phyloP scores from a whole-genome alignment of 2,888 invertebrate species.

The Mythimna loreyi region DNA sequence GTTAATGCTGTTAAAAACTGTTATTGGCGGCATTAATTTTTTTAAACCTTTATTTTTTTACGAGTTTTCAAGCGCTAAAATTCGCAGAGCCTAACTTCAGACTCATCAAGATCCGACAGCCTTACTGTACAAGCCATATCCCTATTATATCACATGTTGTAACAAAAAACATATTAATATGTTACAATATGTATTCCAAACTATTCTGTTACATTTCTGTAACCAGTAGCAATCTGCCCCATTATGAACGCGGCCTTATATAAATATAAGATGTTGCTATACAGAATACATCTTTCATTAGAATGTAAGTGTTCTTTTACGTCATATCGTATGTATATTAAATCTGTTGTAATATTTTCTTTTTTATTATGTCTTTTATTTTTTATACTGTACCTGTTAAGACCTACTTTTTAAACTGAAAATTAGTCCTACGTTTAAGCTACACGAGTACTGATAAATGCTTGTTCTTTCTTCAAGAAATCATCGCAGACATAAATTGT shows the following conservation, averaged over 20 bases:
- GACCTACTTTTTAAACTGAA: too few species aligned
- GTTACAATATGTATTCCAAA: background rate
- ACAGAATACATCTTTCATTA: conserved; percentile 15
- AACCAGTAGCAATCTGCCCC: background rate
- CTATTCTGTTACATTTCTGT: conserved; percentile 15
- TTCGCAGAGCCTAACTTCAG: too few species aligned
- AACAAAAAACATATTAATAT: too few species aligned
- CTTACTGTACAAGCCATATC: background rate
- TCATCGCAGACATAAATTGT: too few species aligned
- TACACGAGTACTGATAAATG: too few species aligned
- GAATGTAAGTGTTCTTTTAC: conserved; percentile 19
- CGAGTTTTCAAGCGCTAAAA: too few species aligned
- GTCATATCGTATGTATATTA: conserved; percentile 30
- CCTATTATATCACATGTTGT: background rate
- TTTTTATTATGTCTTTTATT: background rate
- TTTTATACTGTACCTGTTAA: background rate
- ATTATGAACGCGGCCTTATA: conserved; percentile 3
- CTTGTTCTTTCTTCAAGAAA: too few species aligned
- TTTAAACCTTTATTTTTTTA: too few species aligned
- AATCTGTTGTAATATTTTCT: background rate
- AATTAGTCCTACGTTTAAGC: too few species aligned
- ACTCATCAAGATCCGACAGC: too few species aligned
- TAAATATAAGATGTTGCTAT: background rate
- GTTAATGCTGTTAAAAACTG: too few species aligned
- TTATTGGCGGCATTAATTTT: too few species aligned